Conservation (phyloP, 2,113 vertebrate genomes). For the Ceyx melanurus region DNA sequence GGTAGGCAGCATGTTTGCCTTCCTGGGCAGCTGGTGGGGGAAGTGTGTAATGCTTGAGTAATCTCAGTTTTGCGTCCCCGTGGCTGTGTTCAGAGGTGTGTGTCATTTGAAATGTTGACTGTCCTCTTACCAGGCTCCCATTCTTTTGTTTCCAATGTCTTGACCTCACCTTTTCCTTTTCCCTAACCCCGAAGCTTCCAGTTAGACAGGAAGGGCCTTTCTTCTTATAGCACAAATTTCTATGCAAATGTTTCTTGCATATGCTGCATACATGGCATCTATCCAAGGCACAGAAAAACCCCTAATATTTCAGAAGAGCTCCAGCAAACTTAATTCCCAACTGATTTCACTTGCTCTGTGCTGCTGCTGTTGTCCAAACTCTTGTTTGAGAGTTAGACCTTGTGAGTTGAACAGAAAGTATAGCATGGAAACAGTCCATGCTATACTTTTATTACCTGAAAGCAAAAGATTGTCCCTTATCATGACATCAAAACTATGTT, state of each 20-base stretch:
- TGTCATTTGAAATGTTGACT: not conserved
- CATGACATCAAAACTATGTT: not conserved
- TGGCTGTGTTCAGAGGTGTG: not conserved
- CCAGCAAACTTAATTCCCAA: not conserved
- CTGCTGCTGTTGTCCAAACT: not conserved
- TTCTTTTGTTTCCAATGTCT: not conserved
- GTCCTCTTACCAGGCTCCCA: not conserved
- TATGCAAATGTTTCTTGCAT: constrained; percentile 22
- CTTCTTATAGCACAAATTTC: not conserved
- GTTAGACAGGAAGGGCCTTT: constrained; percentile 2
- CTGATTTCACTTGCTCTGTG: constrained; percentile 14
- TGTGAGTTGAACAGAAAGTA: not conserved
- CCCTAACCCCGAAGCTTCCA: not conserved
- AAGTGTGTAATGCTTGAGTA: not conserved
- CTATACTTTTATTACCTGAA: not conserved
- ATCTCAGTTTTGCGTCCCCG: not conserved
- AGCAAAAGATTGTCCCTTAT: not conserved
- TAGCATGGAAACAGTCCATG: not conserved
- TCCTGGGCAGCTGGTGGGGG: not conserved
- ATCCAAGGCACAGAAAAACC: not conserved
- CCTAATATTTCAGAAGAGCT: not conserved
- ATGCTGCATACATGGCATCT: not conserved
- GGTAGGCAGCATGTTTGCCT: not conserved
- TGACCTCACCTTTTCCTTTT: not conserved
- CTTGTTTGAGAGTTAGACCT: not conserved